Evolutionary conservation across 1,140 invertebrate species (phyloP).

Genomic region (Diprion similis): DNA sequence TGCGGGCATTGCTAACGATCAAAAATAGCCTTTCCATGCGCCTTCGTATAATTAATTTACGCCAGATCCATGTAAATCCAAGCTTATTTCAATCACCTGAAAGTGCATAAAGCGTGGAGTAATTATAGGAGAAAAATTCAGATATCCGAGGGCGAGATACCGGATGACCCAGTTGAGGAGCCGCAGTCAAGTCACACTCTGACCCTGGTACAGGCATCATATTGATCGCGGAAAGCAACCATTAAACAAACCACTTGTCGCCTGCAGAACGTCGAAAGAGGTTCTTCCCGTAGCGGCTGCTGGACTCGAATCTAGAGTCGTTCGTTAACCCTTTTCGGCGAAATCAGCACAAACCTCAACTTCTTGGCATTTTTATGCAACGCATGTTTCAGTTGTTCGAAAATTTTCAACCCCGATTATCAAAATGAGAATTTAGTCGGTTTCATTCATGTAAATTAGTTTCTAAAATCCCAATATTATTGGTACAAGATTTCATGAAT

Average conservation of each 20-base stretch:
- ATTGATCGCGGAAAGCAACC: conserved; percentile 30
- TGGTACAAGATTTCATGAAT: too few species aligned
- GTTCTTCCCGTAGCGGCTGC: neutral
- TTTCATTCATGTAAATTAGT: too few species aligned
- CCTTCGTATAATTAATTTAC: too few species aligned
- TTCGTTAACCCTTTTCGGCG: neutral
- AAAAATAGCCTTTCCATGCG: too few species aligned
- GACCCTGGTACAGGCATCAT: neutral
- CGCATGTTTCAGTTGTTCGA: too few species aligned
- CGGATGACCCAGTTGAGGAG: conserved; percentile 12
- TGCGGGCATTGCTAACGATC: too few species aligned
- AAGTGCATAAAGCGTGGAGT: neutral
- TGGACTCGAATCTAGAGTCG: conserved; percentile 15
- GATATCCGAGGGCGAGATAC: neutral
- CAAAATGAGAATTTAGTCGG: too few species aligned
- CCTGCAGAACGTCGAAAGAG: conserved; percentile 17
- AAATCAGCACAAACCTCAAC: too few species aligned
- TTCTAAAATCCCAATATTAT: too few species aligned
- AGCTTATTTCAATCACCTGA: neutral
- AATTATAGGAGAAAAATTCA: conserved; percentile 6
- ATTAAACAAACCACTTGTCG: conserved; percentile 25
- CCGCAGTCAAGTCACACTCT: neutral
- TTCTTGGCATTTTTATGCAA: too few species aligned
- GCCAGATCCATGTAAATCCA: neutral
- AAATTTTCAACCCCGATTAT: too few species aligned